Conservation (phyloP, 2,797 vertebrate species). For the Anomalospiza imberbis region DNA sequence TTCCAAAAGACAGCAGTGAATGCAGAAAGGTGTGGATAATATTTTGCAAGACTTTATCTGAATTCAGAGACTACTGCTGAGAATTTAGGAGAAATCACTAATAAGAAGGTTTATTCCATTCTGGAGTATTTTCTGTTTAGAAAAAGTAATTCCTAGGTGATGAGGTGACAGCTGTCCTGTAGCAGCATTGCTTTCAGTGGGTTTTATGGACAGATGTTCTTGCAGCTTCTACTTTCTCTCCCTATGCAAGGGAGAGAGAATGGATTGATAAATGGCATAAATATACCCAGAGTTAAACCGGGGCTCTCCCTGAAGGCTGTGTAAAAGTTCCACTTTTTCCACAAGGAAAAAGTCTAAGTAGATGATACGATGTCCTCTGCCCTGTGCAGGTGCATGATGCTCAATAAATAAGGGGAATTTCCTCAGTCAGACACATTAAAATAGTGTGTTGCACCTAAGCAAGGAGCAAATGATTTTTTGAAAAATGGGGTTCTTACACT, state of each 20-base stretch:
- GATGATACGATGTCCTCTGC: neutral
- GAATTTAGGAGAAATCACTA: neutral
- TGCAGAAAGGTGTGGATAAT: neutral
- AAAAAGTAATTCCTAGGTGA: neutral
- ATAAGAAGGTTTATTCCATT: neutral
- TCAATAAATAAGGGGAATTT: slow-evolving; percentile 13
- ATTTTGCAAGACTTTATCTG: neutral
- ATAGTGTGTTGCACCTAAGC: neutral
- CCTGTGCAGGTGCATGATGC: neutral
- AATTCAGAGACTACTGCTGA: neutral
- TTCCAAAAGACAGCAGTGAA: neutral
- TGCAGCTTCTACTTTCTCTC: neutral
- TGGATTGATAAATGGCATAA: neutral
- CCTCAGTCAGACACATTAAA: neutral
- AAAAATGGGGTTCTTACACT: slow-evolving; percentile 21
- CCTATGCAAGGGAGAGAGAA: neutral
- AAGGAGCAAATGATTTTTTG: slow-evolving; percentile 41
- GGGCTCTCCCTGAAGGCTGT: neutral
- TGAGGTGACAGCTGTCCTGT: neutral
- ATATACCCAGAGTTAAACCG: neutral
- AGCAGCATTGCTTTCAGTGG: neutral
- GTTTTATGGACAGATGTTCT: neutral
- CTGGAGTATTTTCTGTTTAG: neutral
- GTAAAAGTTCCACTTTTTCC: neutral
- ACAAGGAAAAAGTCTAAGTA: neutral